A percentile compares a stretch with the other conserved stretches of the same genome.
Conservation (phyloP, 2,797 vertebrate genomes). For the Falco columbarius region DNA sequence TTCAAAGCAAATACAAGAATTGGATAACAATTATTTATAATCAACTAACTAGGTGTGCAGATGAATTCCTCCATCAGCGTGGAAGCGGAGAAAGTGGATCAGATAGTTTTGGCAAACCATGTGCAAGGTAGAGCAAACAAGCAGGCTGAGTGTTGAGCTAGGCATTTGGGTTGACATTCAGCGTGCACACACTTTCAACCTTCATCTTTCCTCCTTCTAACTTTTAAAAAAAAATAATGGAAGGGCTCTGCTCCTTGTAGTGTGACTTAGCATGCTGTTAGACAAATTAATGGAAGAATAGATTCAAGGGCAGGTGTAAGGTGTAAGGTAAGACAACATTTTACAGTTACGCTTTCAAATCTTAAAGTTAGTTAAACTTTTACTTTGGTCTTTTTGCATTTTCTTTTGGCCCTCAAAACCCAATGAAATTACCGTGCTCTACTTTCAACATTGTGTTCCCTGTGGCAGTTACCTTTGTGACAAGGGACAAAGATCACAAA, state of each 20-base stretch:
- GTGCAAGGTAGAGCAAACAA: neutral
- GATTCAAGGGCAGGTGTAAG: neutral
- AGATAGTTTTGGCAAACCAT: neutral
- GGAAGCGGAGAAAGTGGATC: neutral
- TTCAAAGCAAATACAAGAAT: neutral
- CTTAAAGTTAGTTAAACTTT: neutral
- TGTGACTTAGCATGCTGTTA: neutral
- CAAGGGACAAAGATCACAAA: neutral
- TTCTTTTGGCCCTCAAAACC: neutral
- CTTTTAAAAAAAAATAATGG: neutral
- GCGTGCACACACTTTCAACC: neutral
- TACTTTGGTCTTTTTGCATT: neutral
- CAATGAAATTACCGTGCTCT: neutral
- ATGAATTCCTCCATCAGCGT: neutral
- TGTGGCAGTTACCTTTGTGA: neutral
- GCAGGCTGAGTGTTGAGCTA: neutral
- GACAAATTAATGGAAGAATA: neutral
- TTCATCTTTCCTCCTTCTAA: neutral
- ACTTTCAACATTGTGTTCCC: fast-evolving
- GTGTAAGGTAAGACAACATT: neutral
- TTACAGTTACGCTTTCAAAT: neutral
- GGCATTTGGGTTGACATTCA: neutral
- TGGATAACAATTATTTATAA: neutral
- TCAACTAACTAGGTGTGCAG: neutral
- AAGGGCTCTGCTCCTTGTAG: neutral